A percentile compares a stretch with the other conserved stretches of the same genome.
Evolutionary conservation across 2,113 vertebrate species (phyloP).

Genomic region (Rhipidura dahli): DNA sequence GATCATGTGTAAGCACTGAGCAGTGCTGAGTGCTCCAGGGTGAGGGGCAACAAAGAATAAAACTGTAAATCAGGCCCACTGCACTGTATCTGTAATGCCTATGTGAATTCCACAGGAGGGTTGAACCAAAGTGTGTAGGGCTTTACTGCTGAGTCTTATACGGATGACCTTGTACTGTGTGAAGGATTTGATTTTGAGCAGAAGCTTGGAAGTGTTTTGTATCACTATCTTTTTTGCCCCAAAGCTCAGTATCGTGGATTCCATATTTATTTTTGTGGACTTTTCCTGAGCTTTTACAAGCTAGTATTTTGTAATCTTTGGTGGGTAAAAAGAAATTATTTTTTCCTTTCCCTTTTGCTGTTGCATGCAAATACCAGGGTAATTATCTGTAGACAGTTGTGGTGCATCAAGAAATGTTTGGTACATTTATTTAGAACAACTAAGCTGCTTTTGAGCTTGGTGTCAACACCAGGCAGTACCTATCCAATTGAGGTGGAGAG

Average conservation of each 20-base stretch:
- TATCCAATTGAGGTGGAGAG: neutral
- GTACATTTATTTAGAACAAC: neutral
- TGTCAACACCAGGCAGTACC: neutral
- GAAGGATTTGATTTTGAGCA: neutral
- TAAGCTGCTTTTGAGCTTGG: neutral
- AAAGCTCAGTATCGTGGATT: neutral
- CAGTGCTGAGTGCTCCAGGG: neutral
- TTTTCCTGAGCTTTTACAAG: neutral
- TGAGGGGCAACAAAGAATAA: neutral
- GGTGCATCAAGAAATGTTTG: neutral
- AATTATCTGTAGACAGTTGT: neutral
- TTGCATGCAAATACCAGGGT: neutral
- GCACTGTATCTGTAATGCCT: neutral
- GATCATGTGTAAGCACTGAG: neutral
- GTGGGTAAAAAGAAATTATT: fast-evolving
- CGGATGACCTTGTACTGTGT: neutral
- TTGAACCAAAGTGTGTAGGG: neutral
- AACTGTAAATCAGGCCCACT: neutral
- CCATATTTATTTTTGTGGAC: neutral
- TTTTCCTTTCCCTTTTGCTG: neutral
- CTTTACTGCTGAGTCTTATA: neutral
- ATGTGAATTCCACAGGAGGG: neutral
- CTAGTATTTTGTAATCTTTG: fast-evolving
- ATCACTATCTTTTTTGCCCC: neutral
- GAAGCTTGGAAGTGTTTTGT: neutral